phyloP scores from a whole-genome alignment of 2,888 invertebrate genomes.

The Luffia ferchaultella region DNA sequence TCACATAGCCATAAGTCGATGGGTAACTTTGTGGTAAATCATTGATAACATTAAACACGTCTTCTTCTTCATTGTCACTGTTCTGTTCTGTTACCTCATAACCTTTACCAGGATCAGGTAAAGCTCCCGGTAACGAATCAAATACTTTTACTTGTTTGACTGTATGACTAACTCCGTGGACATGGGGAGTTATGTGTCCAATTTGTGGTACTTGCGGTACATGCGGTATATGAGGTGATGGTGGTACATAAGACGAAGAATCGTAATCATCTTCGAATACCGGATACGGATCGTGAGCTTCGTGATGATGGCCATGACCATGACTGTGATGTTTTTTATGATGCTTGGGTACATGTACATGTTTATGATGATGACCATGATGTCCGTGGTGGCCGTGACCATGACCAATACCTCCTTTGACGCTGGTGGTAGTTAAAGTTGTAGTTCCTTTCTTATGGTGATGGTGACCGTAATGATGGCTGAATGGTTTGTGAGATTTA shows the following conservation, averaged over 20 bases:
- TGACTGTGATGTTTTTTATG: conserved; percentile 24
- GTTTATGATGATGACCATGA: conserved; percentile 25
- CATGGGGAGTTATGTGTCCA: conserved; percentile 22
- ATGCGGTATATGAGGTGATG: conserved; percentile 11
- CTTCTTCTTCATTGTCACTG: conserved; percentile 41
- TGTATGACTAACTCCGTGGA: conserved; percentile 38
- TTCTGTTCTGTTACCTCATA: conserved; percentile 56
- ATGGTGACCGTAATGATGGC: conserved; percentile 20
- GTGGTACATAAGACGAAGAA: conserved; percentile 19
- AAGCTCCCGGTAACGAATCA: conserved; percentile 38
- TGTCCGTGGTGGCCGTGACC: conserved; percentile 34
- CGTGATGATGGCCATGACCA: conserved; percentile 17
- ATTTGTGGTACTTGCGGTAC: conserved; percentile 3
- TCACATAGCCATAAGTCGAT: conserved; percentile 36
- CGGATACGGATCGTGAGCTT: conserved; percentile 18
- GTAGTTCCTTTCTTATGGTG: conserved; percentile 7
- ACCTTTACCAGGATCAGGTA: conserved; percentile 29
- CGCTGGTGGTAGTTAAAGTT: conserved; percentile 6
- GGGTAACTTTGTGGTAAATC: conserved; percentile 38
- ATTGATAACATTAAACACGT: conserved; percentile 37
- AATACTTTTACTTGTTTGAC: conserved; percentile 52
- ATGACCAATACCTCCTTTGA: conserved; percentile 20
- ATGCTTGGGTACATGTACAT: conserved; percentile 26
- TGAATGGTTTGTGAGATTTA: conserved; percentile 1
- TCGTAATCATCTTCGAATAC: conserved; percentile 36